Conservation (phyloP, 2,113 vertebrate genomes). For the Synchiropus splendidus region DNA sequence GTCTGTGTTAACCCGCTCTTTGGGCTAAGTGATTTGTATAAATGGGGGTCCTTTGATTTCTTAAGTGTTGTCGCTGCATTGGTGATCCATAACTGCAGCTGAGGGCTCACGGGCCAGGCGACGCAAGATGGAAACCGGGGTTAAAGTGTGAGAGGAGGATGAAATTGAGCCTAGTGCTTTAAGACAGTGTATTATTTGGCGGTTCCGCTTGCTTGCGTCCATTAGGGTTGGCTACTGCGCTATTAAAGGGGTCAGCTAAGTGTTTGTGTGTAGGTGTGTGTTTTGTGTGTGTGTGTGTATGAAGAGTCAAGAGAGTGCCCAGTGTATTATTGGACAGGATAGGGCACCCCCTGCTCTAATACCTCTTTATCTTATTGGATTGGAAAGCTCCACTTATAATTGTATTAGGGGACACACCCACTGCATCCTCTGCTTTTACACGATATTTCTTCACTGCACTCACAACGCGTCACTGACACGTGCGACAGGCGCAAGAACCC, state of each 20-base stretch:
- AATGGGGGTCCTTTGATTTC: slow-evolving; percentile 43
- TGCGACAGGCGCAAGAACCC: slow-evolving; percentile 17
- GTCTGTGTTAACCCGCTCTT: slow-evolving; percentile 9
- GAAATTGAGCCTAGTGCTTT: slow-evolving; percentile 65
- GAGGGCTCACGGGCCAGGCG: slow-evolving; percentile 28
- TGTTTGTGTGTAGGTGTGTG: slow-evolving; percentile 48
- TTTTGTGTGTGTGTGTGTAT: slow-evolving; percentile 36
- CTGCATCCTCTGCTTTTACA: slow-evolving; percentile 13
- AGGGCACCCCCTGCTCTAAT: slow-evolving; percentile 55
- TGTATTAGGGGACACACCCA: slow-evolving; percentile 48
- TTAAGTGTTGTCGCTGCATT: slow-evolving; percentile 46
- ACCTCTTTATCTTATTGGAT: slow-evolving; percentile 68
- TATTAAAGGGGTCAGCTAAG: slow-evolving; percentile 64
- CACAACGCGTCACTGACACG: slow-evolving; percentile 21
- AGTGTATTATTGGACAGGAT: slow-evolving; percentile 60
- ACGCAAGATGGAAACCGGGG: slow-evolving; percentile 48
- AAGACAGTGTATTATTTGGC: slow-evolving; percentile 68
- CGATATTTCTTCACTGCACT: slow-evolving; percentile 26
- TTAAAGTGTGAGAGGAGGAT: slow-evolving; percentile 52
- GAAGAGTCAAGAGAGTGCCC: slow-evolving; percentile 58
- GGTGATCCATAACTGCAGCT: slow-evolving; percentile 32
- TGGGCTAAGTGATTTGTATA: slow-evolving; percentile 35
- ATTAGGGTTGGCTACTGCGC: slow-evolving; percentile 59
- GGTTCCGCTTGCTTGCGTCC: slow-evolving; percentile 63
- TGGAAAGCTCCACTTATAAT: slow-evolving; percentile 64